phyloP scores from a whole-genome alignment of 2,888 invertebrate species.

The Dynastes tityus region DNA sequence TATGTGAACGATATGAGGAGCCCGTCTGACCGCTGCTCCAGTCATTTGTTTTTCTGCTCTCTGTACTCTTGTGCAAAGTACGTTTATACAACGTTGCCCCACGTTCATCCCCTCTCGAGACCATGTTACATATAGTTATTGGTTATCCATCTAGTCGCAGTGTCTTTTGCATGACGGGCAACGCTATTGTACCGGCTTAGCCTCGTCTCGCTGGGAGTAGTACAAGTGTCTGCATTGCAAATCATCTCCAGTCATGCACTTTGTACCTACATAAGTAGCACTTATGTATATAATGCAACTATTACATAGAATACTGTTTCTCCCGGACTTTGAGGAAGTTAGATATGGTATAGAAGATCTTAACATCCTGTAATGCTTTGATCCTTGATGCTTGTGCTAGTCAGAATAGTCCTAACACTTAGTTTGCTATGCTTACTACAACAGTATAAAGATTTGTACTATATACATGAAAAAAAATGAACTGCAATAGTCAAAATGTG shows the following conservation, averaged over 20 bases:
- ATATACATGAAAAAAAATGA: too few relatives aligned
- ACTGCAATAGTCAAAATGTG: too few relatives aligned
- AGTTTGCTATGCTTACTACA: too few relatives aligned
- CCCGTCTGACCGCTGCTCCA: slow-evolving; percentile 3
- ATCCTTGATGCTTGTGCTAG: too few relatives aligned
- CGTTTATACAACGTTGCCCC: too few relatives aligned
- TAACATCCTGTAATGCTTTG: too few relatives aligned
- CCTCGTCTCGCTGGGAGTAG: neutral
- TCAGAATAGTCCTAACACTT: too few relatives aligned
- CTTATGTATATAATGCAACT: neutral
- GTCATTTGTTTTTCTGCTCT: neutral
- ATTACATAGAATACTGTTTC: neutral
- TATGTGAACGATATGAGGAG: slow-evolving; percentile 1
- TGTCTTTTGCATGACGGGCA: neutral
- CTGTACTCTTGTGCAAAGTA: neutral
- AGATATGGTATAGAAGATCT: too few relatives aligned
- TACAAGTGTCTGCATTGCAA: neutral
- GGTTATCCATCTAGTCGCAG: neutral
- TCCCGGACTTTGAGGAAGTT: neutral
- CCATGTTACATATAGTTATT: slow-evolving; percentile 7
- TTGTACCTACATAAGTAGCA: too few relatives aligned
- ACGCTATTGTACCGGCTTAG: neutral
- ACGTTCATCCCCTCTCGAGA: too few relatives aligned
- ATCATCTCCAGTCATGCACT: neutral
- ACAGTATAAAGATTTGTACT: too few relatives aligned